These are phyloP conservation scores for Chiloscyllium punctatum DNA, from an alignment of 2,797 vertebrate species.

Conservation along the genomic window DNA sequence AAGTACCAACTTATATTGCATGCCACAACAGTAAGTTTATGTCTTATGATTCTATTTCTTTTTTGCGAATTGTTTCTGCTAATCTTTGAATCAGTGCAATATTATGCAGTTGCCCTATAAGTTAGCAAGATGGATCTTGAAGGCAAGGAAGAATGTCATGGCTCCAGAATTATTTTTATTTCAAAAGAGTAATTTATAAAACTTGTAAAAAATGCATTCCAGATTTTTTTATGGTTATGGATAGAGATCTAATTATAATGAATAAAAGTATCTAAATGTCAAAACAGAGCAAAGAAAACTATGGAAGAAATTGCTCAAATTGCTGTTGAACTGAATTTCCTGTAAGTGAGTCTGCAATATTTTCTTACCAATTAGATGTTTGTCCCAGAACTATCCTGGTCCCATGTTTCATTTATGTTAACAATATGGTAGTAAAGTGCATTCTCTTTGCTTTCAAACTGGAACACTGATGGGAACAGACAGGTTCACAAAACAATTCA, in stretches of 20 bases:
- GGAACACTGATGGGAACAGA: background rate
- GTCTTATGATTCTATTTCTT: background rate
- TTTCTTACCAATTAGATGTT: background rate
- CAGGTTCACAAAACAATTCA: background rate
- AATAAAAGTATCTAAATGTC: background rate
- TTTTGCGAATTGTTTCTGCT: background rate
- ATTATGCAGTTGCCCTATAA: background rate
- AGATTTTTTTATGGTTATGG: background rate
- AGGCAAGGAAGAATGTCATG: background rate
- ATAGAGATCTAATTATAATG: conserved; percentile 3
- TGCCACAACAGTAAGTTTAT: background rate
- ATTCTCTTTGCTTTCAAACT: background rate
- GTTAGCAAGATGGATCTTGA: background rate
- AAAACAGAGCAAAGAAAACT: background rate
- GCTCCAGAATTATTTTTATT: background rate
- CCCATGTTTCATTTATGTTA: background rate
- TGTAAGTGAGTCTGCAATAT: background rate
- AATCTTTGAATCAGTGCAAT: background rate
- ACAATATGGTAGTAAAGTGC: background rate
- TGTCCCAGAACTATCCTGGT: background rate
- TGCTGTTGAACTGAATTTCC: background rate
- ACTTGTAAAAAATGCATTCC: background rate
- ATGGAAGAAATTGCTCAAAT: background rate
- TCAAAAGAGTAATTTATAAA: background rate
- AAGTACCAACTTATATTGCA: background rate